Base-by-base conservation (phyloP, 2,888 invertebrate species). In the Entomobrya multifasciata region DNA sequence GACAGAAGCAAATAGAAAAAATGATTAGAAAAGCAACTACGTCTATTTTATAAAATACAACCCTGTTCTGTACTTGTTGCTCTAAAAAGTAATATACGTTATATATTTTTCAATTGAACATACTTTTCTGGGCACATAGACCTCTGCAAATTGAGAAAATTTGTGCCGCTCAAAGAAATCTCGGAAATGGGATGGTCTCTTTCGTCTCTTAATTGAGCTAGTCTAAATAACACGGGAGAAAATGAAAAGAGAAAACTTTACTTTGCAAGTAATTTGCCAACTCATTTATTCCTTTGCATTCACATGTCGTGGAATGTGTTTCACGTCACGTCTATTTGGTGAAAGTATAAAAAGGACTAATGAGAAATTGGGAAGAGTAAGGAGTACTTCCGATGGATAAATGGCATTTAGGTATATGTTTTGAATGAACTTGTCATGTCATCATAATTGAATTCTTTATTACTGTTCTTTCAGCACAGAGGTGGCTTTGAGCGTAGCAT, bases 401-500 rank as follows among this genome's bases (percentile, higher is more conserved):
- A n/a, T n/a, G n/a, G n/a, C n/a, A n/a, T n/a, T n/a, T n/a, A n/a
- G n/a, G n/a, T n/a, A n/a, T n/a, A n/a, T n/a, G n/a, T n/a, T n/a
- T n/a, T n/a, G n/a, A n/a, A n/a, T n/a, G n/a, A n/a, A n/a, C n/a
- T n/a, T n/a, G n/a, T n/a, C n/a, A n/a, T n/a, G n/a, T n/a, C n/a
- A n/a, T n/a, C n/a, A n/a, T n/a, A n/a, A n/a, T n/a, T n/a, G n/a
- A n/a, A n/a, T n/a, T 57, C 27, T 17, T 47, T 52, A 15, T 94
- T 91, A 96, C 95, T 94, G 94, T 91, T 93, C 90, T 93, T 91
- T 94, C 49, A 96, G 93, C 91, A 94, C 94, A 27, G 94, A 92
- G 3, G 95, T 94, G 0, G 95, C 95, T 92, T 95, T 95, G 0
- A 96, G 93, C 0, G 95, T 94, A 0, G 95, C 96, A 91, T 95